Conservation (phyloP, 2,113 vertebrate genomes). For the Ornithorhynchus anatinus region DNA sequence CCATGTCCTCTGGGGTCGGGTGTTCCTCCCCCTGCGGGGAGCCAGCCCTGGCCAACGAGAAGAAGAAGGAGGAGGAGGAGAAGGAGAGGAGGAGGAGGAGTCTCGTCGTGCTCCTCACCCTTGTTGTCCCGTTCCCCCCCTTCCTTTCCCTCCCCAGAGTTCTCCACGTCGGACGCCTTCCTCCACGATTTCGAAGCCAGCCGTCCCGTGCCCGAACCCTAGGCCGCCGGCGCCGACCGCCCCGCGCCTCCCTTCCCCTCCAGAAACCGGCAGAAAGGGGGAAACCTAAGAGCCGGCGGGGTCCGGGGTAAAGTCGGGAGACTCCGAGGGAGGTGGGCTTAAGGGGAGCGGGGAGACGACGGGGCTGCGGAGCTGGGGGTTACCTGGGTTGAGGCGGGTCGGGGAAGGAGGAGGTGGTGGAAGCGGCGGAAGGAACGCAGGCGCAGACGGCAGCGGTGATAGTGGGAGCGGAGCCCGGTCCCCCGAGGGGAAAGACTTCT, state of each 20-base stretch:
- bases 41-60: slow-evolving; percentile 55
- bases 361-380: slow-evolving; percentile 23
- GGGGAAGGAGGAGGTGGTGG: slow-evolving; percentile 46
- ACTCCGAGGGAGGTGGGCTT: slow-evolving; percentile 12
- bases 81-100: no score
- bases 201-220: background rate
- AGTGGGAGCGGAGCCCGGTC: slow-evolving; percentile 53
- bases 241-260: background rate
- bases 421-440: slow-evolving; percentile 54
- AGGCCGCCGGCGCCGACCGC: background rate
- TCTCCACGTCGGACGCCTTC: background rate
- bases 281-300: slow-evolving; percentile 38
- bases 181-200: background rate
- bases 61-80: slow-evolving; percentile 53
- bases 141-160: no score
- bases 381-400: slow-evolving; percentile 48
- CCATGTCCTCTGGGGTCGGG: slow-evolving; percentile 68
- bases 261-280: slow-evolving; percentile 21
- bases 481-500: slow-evolving; percentile 81
- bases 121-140: no score
- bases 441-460: slow-evolving; percentile 30
- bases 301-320: slow-evolving; percentile 21
- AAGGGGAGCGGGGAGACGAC: slow-evolving; percentile 9
- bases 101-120: no score
- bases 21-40: slow-evolving; percentile 55